Evolutionary conservation across 1,140 invertebrate species (phyloP).

Genomic region (Mesaphorura yosii): DNA sequence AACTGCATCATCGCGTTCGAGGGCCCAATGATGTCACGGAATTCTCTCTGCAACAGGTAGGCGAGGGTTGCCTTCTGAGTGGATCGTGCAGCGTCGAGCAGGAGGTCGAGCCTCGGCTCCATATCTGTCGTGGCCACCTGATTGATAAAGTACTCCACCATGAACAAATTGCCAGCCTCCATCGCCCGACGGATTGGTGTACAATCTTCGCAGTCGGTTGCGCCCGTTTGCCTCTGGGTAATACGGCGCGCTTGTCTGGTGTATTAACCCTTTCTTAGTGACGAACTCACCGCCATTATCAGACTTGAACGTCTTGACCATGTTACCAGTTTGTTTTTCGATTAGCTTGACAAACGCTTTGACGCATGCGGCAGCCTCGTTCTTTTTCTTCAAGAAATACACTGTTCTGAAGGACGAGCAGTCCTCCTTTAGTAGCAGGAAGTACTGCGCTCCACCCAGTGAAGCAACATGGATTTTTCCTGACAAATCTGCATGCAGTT

Average conservation of each 20-base stretch:
- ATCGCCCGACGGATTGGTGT: no score
- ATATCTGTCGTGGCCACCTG: no score
- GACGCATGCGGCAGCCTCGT: constrained; percentile 16
- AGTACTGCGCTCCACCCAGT: constrained; percentile 35
- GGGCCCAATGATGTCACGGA: no score
- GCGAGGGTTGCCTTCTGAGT: no score
- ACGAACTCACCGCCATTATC: constrained; percentile 40
- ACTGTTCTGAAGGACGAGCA: constrained; percentile 14
- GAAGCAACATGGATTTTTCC: constrained; percentile 38
- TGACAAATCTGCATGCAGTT: constrained; percentile 38
- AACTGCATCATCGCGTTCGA: no score
- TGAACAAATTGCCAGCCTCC: no score
- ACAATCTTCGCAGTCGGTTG: no score
- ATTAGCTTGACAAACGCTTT: constrained; percentile 10
- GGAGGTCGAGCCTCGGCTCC: no score
- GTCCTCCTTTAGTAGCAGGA: constrained; percentile 39
- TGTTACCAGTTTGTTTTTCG: constrained; percentile 32
- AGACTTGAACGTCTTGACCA: constrained; percentile 34
- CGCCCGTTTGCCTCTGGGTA: constrained; percentile 37
- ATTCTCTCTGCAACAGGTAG: no score
- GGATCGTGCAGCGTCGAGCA: no score
- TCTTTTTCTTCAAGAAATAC: constrained; percentile 37
- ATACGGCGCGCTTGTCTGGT: constrained; percentile 33
- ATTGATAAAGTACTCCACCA: no score
- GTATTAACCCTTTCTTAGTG: constrained; percentile 22